Conservation (phyloP, 2,113 vertebrate genomes). For the Lampris megalopsis region DNA sequence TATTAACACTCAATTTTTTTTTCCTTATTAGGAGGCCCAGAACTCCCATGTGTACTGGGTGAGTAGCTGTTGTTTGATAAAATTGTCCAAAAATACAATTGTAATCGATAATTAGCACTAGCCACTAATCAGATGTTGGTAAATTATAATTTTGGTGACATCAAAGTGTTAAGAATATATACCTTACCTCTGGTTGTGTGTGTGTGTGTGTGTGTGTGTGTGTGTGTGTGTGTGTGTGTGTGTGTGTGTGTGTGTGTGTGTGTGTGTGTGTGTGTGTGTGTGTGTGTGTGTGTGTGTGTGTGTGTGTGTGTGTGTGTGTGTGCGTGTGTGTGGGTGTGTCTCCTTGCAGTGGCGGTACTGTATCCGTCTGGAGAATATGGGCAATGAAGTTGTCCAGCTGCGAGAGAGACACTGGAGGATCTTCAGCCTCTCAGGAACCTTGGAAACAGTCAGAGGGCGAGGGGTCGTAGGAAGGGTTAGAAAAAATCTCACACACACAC, state of each 20-base stretch:
- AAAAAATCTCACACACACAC: background rate
- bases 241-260: background rate
- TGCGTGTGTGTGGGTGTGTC: background rate
- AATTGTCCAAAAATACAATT: background rate
- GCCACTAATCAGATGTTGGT: too few species aligned
- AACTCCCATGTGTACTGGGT: constrained; percentile 99
- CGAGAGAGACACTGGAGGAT: constrained; percentile 98
- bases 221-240: background rate
- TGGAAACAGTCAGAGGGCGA: constrained; percentile 95
- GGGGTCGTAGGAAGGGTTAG: constrained; percentile 95
- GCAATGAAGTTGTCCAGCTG: constrained; percentile 94
- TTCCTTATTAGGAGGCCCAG: constrained; percentile 91
- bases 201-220: background rate
- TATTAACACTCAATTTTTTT: constrained; percentile 11
- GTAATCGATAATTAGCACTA: too few species aligned
- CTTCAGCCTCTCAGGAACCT: constrained; percentile 96
- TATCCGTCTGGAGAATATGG: constrained; percentile 96
- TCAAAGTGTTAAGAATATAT: background rate
- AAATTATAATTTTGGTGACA: background rate
- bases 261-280: background rate
- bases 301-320: background rate
- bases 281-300: background rate
- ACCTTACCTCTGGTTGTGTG: background rate
- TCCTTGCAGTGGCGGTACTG: constrained; percentile 93
- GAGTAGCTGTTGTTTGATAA: constrained; percentile 71